These are phyloP conservation scores for Wasmannia auropunctata DNA, from an alignment of 1,140 invertebrate genomes.

Conservation along the genomic window DNA sequence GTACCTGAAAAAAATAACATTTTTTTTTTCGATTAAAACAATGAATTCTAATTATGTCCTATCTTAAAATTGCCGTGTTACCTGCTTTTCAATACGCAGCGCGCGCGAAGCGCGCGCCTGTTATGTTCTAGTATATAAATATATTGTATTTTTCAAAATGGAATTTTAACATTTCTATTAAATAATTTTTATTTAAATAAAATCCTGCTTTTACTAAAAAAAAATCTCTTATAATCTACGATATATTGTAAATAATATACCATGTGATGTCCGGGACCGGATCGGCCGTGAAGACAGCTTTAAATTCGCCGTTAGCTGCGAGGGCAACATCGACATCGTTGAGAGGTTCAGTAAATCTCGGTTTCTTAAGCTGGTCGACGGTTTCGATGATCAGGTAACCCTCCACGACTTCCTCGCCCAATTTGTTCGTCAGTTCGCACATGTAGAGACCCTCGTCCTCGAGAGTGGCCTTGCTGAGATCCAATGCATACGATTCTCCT, in stretches of 20 bases:
- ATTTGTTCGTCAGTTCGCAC: conserved; percentile 90
- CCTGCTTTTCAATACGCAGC: no score
- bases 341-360: conserved; percentile 90
- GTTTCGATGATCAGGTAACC: conserved; percentile 90
- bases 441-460: conserved; percentile 92
- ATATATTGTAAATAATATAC: conserved; percentile 79
- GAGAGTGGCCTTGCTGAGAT: conserved; percentile 89
- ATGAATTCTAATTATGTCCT: background rate
- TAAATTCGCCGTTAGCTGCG: conserved; percentile 90
- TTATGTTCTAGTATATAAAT: background rate
- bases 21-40: background rate
- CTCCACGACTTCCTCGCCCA: conserved; percentile 90
- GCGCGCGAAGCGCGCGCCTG: no score
- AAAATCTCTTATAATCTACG: background rate
- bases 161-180: background rate
- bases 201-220: background rate
- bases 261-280: conserved; percentile 89
- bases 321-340: conserved; percentile 89
- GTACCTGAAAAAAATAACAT: conserved; percentile 77
- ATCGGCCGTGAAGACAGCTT: conserved; percentile 92
- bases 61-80: no score
- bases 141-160: background rate
- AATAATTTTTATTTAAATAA: background rate
- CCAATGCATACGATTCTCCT: conserved; percentile 90
- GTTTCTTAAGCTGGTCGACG: conserved; percentile 90